Conservation (phyloP, 2,797 vertebrate genomes). For the Etheostoma perlongum region DNA sequence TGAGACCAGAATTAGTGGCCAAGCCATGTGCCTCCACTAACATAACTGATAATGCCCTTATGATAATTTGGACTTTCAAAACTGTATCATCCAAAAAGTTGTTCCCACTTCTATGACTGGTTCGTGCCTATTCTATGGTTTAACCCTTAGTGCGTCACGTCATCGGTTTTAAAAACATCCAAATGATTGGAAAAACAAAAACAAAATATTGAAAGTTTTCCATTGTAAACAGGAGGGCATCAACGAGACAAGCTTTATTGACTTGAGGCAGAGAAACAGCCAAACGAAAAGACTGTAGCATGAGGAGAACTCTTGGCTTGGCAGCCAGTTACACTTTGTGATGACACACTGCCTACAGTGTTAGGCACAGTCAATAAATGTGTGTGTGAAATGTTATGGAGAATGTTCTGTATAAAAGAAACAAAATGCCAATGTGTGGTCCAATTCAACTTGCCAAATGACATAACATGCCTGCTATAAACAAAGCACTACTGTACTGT, state of each 20-base stretch:
- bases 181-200: too few species aligned
- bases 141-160: conserved; percentile 31
- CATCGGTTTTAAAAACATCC: conserved; percentile 24
- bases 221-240: conserved; percentile 36
- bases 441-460: conserved; percentile 64
- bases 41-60: conserved; percentile 46
- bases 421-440: conserved; percentile 72
- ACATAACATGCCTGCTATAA: conserved; percentile 63
- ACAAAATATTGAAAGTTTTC: not conserved
- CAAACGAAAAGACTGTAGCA: conserved; percentile 41
- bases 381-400: conserved; percentile 68
- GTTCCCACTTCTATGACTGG: conserved; percentile 36
- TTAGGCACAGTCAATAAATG: conserved; percentile 70
- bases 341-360: conserved; percentile 71
- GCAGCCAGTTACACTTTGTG: conserved; percentile 47
- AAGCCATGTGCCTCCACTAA: conserved; percentile 14
- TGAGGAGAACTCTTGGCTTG: conserved; percentile 52
- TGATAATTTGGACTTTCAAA: conserved; percentile 63
- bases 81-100: conserved; percentile 43
- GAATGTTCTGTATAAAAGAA: conserved; percentile 67
- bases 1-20: conserved; percentile 20
- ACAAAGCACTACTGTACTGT: conserved; percentile 50
- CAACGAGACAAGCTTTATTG: conserved; percentile 25
- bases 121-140: conserved; percentile 17
- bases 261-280: conserved; percentile 38